Conservation (phyloP, 2,888 invertebrate species). For the Tetanocera ferruginea region DNA sequence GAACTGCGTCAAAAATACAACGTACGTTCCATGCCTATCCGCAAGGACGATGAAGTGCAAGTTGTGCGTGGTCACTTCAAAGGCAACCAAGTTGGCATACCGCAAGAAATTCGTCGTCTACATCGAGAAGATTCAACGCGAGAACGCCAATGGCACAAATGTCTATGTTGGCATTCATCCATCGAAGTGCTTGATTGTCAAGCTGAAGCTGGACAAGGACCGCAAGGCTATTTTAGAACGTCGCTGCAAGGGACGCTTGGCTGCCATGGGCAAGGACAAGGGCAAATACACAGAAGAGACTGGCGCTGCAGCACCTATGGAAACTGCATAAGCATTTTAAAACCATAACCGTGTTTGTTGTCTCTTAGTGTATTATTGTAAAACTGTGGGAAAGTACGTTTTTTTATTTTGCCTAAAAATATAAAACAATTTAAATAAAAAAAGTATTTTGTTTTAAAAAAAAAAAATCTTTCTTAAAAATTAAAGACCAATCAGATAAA, state of each 20-base stretch:
- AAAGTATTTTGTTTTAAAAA: slow-evolving; percentile 20
- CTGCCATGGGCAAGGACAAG: slow-evolving; percentile 95
- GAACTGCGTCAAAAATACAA: slow-evolving; percentile 98
- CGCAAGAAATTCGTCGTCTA: slow-evolving; percentile 99
- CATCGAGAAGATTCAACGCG: slow-evolving; percentile 99
- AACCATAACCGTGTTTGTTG: background rate
- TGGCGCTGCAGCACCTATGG: slow-evolving; percentile 78
- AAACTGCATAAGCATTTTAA: slow-evolving; percentile 47
- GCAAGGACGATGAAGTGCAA: slow-evolving; percentile 99
- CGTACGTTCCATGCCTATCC: slow-evolving; percentile 97
- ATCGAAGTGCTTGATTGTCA: slow-evolving; percentile 97
- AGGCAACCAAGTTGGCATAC: slow-evolving; percentile 98
- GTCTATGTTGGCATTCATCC: slow-evolving; percentile 99
- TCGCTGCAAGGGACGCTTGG: slow-evolving; percentile 92
- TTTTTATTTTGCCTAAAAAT: slow-evolving; percentile 31
- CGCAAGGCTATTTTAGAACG: slow-evolving; percentile 97
- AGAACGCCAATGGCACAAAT: slow-evolving; percentile 98
- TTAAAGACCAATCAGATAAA: no score
- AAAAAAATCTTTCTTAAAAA: no score
- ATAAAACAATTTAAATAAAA: slow-evolving; percentile 38
- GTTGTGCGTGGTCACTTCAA: slow-evolving; percentile 99
- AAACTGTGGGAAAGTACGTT: background rate
- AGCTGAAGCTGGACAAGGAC: slow-evolving; percentile 99
- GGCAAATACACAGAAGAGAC: slow-evolving; percentile 94
- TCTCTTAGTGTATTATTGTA: slow-evolving; percentile 7